A percentile compares a stretch with the other conserved stretches of the same genome.
Evolutionary conservation across 2,113 vertebrate species (phyloP).

Genomic region (Oncorhynchus tshawytscha): DNA sequence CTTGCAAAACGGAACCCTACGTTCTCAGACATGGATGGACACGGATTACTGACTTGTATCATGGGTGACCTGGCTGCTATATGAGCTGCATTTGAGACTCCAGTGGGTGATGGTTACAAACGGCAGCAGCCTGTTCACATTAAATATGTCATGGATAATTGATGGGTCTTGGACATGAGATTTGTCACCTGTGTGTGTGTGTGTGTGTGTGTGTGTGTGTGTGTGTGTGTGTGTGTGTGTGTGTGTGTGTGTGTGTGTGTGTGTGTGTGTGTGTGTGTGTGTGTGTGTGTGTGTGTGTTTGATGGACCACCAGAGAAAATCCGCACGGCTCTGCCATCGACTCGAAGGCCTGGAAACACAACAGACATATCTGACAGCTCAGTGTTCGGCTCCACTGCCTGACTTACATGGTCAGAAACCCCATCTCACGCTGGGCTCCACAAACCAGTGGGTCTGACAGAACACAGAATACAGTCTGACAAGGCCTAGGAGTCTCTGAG

Average conservation of each 20-base stretch:
- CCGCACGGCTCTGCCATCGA: conserved; percentile 13
- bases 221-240: neutral
- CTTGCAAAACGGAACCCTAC: no score
- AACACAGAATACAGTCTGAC: no score
- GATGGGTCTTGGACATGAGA: conserved; percentile 47
- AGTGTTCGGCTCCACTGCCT: neutral
- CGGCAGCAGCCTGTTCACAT: conserved; percentile 48
- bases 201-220: neutral
- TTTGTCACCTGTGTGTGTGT: no score
- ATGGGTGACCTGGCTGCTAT: conserved; percentile 4
- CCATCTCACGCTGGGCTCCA: neutral
- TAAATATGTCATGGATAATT: conserved; percentile 55
- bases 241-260: no score
- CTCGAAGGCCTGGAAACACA: conserved; percentile 12
- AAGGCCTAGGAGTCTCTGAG: no score
- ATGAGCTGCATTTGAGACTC: conserved; percentile 29
- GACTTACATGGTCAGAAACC: conserved; percentile 8
- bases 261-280: no score
- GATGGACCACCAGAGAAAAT: conserved; percentile 38
- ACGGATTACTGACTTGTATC: no score
- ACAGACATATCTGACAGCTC: conserved; percentile 12
- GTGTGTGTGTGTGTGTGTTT: neutral
- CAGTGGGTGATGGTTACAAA: conserved; percentile 42
- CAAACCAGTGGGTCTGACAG: no score
- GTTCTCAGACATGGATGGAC: no score